Base-by-base conservation (phyloP, 2,888 invertebrate genomes). In the Leistus spinibarbis region DNA sequence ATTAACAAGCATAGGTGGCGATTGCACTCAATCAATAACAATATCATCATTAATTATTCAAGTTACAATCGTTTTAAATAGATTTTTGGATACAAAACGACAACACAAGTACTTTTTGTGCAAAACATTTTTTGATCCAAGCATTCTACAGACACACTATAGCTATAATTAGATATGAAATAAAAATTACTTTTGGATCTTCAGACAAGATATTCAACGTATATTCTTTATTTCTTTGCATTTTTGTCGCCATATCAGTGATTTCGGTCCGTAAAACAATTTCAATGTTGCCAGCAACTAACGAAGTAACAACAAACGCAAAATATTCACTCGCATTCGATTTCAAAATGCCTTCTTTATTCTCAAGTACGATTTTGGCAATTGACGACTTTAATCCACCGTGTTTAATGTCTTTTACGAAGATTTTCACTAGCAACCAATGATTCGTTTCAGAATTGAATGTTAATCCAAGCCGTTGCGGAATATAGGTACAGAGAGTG, bases 401-500 rank as follows among this genome's bases (percentile, higher is more conserved):
- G 1, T 60, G 19, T 17, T 60, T 40, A 20, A 65, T 56, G 16
- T 71, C 20, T 65, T 64, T 64, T 3, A 70, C 22, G 16, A 9
- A 23, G 20, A 64, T 23, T 20, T 64, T 71, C 1, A 73, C 72
- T 2, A 64, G 66, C 13, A 73, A 53, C 72, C 72, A 73, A 66
- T 73, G 57, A 19, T 66, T 73, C 9, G 72, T 24, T 54, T 66
- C 19, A 20, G 72, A 73, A 3, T 0, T 17, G 54, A 73, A 13
- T 13, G 57, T 40, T 40, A 66, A 57, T 0, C 40, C 23, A n/a
- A 66, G 23, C 1, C 66, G n/a, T 54, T 73, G 57, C 1, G 53
- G 54, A 19, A 66, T 57, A 53, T 73, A 10, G 9, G 64, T 64
- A 40, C 27, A 73, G 13, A 66, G n/a, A 24, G 16, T 16, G 7